phyloP scores from a whole-genome alignment of 2,113 vertebrate genomes.

The Rhagologus leucostigma region DNA sequence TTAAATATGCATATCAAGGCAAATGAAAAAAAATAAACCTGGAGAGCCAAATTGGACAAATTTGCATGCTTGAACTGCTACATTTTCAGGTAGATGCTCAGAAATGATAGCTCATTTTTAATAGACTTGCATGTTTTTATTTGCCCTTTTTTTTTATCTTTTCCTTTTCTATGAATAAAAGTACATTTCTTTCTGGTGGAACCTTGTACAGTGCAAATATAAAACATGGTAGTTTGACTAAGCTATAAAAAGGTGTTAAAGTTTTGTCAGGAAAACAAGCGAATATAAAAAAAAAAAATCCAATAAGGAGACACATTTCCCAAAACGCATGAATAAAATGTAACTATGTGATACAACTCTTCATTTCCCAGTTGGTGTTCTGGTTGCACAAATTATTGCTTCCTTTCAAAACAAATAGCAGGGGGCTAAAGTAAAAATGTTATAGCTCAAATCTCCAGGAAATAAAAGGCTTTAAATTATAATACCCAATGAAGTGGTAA shows the following conservation, averaged over 20 bases:
- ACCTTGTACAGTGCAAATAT: not conserved
- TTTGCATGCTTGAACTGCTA: constrained; percentile 74
- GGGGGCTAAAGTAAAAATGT: constrained; percentile 81
- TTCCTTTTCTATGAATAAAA: not conserved
- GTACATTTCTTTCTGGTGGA: not conserved
- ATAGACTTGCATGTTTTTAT: not conserved
- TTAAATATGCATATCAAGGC: constrained; percentile 99
- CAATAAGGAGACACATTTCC: constrained; percentile 62
- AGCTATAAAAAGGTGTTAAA: constrained; percentile 13
- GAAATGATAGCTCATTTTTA: constrained; percentile 17
- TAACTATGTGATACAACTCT: constrained; percentile 67
- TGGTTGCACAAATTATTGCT: constrained; percentile 79
- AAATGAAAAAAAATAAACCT: constrained; percentile 90
- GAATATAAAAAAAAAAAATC: constrained; percentile 13
- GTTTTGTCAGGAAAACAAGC: constrained; percentile 44
- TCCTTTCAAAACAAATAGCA: constrained; percentile 82
- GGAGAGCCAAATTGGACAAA: constrained; percentile 87
- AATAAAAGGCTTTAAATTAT: constrained; percentile 86
- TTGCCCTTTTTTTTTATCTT: not conserved
- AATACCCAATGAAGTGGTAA: constrained; percentile 86
- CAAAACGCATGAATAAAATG: constrained; percentile 64
- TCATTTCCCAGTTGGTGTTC: constrained; percentile 72
- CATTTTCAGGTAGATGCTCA: constrained; percentile 61
- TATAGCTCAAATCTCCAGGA: constrained; percentile 80
- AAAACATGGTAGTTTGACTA: not conserved